Conservation (phyloP, 2,113 vertebrate species). For the Salvelinus fontinalis region DNA sequence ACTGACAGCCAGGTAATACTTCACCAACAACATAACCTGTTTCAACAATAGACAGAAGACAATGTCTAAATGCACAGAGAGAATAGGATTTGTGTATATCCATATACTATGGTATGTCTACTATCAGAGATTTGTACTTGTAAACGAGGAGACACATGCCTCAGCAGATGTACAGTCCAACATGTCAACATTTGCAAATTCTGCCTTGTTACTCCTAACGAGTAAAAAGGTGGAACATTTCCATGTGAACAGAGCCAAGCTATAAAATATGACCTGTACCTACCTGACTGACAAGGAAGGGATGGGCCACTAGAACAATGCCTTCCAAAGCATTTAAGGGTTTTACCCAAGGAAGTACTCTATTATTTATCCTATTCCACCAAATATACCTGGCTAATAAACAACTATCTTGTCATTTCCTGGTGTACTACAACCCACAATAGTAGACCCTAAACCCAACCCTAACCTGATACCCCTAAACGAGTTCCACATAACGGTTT, state of each 20-base stretch:
- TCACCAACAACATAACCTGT: background rate
- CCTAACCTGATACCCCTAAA: background rate
- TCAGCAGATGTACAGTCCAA: background rate
- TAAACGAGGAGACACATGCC: background rate
- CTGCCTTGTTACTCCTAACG: background rate
- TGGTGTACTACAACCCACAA: background rate
- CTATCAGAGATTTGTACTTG: background rate
- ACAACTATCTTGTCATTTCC: background rate
- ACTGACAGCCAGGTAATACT: background rate
- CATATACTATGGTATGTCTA: background rate
- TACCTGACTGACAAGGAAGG: background rate
- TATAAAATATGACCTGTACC: background rate
- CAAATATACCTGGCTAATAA: background rate
- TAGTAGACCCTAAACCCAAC: background rate
- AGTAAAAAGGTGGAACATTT: conserved; percentile 15
- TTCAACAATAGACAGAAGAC: background rate
- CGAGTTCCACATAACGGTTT: background rate
- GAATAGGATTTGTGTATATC: background rate
- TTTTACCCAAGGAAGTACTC: background rate
- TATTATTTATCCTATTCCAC: background rate
- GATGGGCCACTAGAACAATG: background rate
- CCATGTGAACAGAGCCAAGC: background rate
- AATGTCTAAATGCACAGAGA: background rate
- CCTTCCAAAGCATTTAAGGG: background rate
- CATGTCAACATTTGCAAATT: conserved; percentile 10